Percentiles rank a stretch among this genome's conserved stretches.
Conservation (phyloP, 1,140 invertebrate species). For the Cydia fagiglandana region DNA sequence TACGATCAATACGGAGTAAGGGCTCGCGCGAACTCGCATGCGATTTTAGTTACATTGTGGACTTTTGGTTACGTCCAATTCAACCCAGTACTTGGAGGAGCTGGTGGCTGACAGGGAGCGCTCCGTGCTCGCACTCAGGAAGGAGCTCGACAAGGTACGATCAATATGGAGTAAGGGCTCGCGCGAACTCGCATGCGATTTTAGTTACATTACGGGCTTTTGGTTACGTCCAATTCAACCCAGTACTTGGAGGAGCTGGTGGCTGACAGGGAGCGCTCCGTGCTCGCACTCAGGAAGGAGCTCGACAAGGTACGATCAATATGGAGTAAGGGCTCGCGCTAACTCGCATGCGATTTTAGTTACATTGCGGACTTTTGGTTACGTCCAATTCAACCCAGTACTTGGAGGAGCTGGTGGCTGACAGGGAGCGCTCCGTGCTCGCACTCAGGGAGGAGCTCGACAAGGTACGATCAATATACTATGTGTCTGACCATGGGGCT, state of each 20-base stretch:
- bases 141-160: slow-evolving; percentile 88
- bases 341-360: too few relatives aligned
- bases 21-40: too few relatives aligned
- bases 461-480: slow-evolving; percentile 50
- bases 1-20: slow-evolving; percentile 76
- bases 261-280: slow-evolving; percentile 95
- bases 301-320: slow-evolving; percentile 81
- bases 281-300: slow-evolving; percentile 92
- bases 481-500: too few relatives aligned
- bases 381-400: too few relatives aligned
- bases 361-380: too few relatives aligned
- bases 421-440: slow-evolving; percentile 96
- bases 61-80: too few relatives aligned
- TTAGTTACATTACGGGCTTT: too few relatives aligned
- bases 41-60: too few relatives aligned
- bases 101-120: slow-evolving; percentile 95
- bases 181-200: too few relatives aligned
- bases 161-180: slow-evolving; percentile 80
- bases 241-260: slow-evolving; percentile 98
- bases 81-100: slow-evolving; percentile 98
- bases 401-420: slow-evolving; percentile 95
- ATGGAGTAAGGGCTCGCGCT: too few relatives aligned
- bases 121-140: slow-evolving; percentile 92
- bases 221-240: too few relatives aligned
- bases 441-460: slow-evolving; percentile 95